Base-by-base conservation (phyloP, 2,797 vertebrate genomes). In the Myotis pilosus region DNA sequence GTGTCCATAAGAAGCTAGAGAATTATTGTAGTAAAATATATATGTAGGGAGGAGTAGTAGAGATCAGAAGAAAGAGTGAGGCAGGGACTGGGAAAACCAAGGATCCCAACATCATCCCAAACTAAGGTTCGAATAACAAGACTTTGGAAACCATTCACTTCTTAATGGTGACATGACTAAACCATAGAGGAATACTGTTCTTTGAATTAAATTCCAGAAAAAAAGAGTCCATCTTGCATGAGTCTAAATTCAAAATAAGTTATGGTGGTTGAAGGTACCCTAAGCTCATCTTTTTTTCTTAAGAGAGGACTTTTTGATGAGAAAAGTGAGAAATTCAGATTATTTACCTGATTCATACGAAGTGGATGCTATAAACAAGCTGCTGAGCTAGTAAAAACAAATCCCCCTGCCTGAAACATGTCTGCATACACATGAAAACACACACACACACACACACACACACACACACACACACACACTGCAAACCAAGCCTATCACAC, bases 241-340 rank as follows among this genome's bases (percentile, higher is more conserved):
- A 44, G 23, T 60, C 51, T 78, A 92, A 80, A 93, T 90, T 94
- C 57, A 75, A 88, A 87, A 30, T 62, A 44, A 41, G 23, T 75
- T 76, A 20, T n/a, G 30, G 23, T 82, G 84, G 90, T 69, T 94
- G 38, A 91, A 41, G 17, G 4, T 38, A 88, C 6, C 20, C 22
- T 79, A 92, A 94, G 9, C 38, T 53, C 71, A 91, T 28, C 33
- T 95, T 92, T 91, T 91, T 95, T 92, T 91, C 72, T 85, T 23
- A 72, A 30, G 57, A 91, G 38, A 93, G 53, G 84, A 36, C 11
- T 33, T 81, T 89, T 53, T 92, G 44, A 4, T 79, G 23, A 60
- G 47, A 76, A 88, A 94, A 93, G 49, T 66, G 53, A 87, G 19
- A 12, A 80, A 38, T 89, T 84, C 28, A n/a, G 79, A 89, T 94